Conservation (phyloP, 2,113 vertebrate species). For the Callionymus lyra region DNA sequence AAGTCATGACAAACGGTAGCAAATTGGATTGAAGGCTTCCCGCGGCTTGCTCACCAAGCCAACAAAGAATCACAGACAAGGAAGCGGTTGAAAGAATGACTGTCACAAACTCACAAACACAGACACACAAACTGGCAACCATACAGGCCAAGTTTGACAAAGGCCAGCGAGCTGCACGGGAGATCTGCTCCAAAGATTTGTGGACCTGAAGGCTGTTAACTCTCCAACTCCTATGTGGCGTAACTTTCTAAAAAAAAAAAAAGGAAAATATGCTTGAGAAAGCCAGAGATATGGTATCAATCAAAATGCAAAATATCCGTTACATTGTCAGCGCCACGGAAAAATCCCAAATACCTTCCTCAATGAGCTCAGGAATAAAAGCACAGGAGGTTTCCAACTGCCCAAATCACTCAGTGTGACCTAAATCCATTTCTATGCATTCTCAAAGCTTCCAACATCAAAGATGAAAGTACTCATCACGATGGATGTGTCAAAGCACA, state of each 20-base stretch:
- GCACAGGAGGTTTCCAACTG: conserved; percentile 16
- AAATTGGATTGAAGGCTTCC: conserved; percentile 72
- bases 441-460: conserved; percentile 37
- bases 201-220: background rate
- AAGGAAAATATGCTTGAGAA: too few relatives aligned
- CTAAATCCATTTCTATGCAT: conserved; percentile 37
- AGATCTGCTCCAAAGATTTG: conserved; percentile 13
- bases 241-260: too few relatives aligned
- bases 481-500: conserved; percentile 24
- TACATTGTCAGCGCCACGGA: conserved; percentile 6
- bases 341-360: conserved; percentile 16
- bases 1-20: conserved; percentile 70
- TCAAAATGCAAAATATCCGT: conserved; percentile 11
- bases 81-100: conserved; percentile 47
- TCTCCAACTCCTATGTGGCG: too few relatives aligned
- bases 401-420: conserved; percentile 35
- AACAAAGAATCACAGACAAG: conserved; percentile 51
- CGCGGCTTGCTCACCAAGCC: conserved; percentile 51
- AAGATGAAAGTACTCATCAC: conserved; percentile 35
- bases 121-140: conserved; percentile 22
- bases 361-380: conserved; percentile 14
- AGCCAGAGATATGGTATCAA: background rate
- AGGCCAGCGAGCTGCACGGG: conserved; percentile 17
- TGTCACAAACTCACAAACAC: conserved; percentile 39
- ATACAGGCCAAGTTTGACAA: conserved; percentile 29